Percentiles rank a stretch among this genome's conserved stretches.
phyloP scores from a whole-genome alignment of 2,113 vertebrate genomes.

The Nibea albiflora region DNA sequence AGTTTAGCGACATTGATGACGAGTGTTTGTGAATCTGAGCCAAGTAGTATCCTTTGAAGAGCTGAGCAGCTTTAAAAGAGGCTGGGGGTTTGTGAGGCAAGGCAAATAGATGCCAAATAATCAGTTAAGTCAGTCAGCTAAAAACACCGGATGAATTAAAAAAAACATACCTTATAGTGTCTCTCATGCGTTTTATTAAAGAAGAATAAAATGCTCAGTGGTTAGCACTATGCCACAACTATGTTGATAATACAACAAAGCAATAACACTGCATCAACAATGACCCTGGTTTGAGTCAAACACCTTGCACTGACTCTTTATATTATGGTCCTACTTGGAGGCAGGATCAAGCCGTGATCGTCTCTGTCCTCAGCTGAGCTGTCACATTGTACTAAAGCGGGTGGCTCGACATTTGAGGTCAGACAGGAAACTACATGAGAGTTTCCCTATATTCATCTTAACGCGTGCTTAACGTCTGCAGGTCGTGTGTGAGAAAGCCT shows the following conservation, averaged over 20 bases:
- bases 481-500: not conserved
- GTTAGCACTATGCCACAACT: not conserved
- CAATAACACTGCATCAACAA: not conserved
- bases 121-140: not conserved
- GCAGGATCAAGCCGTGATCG: not conserved
- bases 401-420: not conserved
- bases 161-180: not conserved
- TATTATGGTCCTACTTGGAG: not conserved
- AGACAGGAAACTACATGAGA: not conserved
- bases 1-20: conserved; percentile 53
- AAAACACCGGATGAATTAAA: not conserved
- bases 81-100: not conserved
- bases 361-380: not conserved
- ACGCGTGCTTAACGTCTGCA: not conserved
- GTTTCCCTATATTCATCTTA: not conserved
- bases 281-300: not conserved
- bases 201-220: not conserved
- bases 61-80: not conserved
- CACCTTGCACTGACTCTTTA: conserved; percentile 14
- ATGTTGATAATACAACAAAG: too few species aligned
- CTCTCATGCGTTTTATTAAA: not conserved
- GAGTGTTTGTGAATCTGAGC: conserved; percentile 34
- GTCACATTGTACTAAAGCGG: not conserved
- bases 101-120: not conserved
- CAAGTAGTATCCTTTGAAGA: conserved; percentile 53